A percentile compares a stretch with the other conserved stretches of the same genome.
These are phyloP conservation scores for Pterocles burchelli DNA, from an alignment of 2,113 vertebrate genomes.

Conservation along the genomic window DNA sequence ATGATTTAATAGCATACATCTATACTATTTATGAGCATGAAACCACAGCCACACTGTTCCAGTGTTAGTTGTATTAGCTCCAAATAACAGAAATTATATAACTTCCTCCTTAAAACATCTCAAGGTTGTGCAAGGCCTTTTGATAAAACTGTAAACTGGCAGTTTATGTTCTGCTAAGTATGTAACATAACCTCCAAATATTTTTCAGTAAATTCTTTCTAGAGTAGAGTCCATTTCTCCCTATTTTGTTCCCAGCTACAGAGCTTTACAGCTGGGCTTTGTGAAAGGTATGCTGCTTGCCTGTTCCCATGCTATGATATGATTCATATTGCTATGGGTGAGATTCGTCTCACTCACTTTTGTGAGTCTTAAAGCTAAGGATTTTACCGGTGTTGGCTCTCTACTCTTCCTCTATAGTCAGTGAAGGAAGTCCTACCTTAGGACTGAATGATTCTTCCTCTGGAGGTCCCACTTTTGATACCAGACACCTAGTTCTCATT, in stretches of 20 bases:
- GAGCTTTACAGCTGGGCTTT: neutral
- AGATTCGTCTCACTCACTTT: neutral
- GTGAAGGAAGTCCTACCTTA: neutral
- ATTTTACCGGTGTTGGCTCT: neutral
- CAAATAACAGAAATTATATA: neutral
- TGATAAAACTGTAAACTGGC: neutral
- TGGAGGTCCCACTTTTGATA: neutral
- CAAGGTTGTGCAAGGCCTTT: neutral
- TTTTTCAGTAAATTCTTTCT: neutral
- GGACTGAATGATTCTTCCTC: neutral
- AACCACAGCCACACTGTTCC: neutral
- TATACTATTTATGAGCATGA: slow-evolving; percentile 1
- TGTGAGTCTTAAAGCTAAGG: neutral
- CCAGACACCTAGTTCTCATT: neutral
- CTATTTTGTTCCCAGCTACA: neutral
- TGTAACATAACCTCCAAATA: neutral
- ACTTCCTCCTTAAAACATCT: neutral
- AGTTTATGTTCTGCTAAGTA: neutral
- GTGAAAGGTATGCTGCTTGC: neutral
- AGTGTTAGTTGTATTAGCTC: neutral
- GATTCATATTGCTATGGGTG: neutral
- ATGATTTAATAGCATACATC: neutral
- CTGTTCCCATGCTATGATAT: neutral
- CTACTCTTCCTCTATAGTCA: neutral
- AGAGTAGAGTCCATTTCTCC: neutral